Percentiles rank a stretch among this genome's conserved stretches.
Conservation (phyloP, 2,113 vertebrate species). For the Stercorarius parasiticus region DNA sequence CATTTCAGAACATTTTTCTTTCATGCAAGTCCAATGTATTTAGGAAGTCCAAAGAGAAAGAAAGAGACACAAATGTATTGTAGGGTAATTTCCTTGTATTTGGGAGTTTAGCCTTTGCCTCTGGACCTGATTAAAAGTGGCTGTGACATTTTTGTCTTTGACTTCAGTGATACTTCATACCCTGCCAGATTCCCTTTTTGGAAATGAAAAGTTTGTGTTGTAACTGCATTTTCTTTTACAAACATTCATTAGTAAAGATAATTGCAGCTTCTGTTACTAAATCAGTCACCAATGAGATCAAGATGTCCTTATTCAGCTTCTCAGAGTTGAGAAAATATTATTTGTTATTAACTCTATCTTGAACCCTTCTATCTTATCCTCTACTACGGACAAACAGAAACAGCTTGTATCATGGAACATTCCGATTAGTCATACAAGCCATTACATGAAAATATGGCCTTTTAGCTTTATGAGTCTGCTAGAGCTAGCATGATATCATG, state of each 20-base stretch:
- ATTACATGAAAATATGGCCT: background rate
- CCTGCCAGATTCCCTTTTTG: background rate
- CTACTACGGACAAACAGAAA: background rate
- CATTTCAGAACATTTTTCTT: background rate
- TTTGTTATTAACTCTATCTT: background rate
- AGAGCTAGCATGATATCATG: rapidly evolving
- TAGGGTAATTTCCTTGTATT: background rate
- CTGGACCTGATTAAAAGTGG: background rate
- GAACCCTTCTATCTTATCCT: background rate
- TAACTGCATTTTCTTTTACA: background rate
- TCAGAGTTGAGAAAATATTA: background rate
- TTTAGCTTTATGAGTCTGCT: background rate
- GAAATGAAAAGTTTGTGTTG: background rate
- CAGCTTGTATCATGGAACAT: background rate
- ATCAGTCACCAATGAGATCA: background rate
- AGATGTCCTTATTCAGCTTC: background rate
- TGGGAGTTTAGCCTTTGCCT: background rate
- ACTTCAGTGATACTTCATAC: background rate
- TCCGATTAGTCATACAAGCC: background rate
- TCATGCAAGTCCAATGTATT: background rate
- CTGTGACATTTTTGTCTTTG: background rate
- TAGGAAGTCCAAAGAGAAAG: background rate
- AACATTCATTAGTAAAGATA: background rate
- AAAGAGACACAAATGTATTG: background rate
- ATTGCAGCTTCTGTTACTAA: background rate